These are phyloP conservation scores for Drosophila nasuta DNA, from an alignment of 1,140 invertebrate species.

Conservation along the genomic window DNA sequence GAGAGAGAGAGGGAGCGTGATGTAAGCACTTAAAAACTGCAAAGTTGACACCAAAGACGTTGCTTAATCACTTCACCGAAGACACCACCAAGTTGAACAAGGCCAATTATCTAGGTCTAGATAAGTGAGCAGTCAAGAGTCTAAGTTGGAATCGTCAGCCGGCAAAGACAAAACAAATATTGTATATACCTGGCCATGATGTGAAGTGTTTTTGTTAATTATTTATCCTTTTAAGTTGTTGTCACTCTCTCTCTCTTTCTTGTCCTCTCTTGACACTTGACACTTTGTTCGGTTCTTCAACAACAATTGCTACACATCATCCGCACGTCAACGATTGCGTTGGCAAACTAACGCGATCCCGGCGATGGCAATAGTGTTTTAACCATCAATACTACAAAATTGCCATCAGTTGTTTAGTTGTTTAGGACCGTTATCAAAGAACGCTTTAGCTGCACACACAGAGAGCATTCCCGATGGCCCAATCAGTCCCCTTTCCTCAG, in stretches of 20 bases:
- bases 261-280: slow-evolving; percentile 22
- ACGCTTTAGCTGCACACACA: slow-evolving; percentile 33
- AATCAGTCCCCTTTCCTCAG: slow-evolving; percentile 25
- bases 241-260: not conserved
- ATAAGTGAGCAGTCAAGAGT: slow-evolving; percentile 3
- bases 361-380: slow-evolving; percentile 65
- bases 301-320: slow-evolving; percentile 50
- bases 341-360: slow-evolving; percentile 72
- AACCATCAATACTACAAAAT: slow-evolving; percentile 72
- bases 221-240: slow-evolving; percentile 27
- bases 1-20: slow-evolving; percentile 31
- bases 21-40: slow-evolving; percentile 38
- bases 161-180: not conserved
- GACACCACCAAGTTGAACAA: slow-evolving; percentile 8
- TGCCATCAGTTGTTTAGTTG: slow-evolving; percentile 49
- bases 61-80: slow-evolving; percentile 19
- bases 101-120: slow-evolving; percentile 22
- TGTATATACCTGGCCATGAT: slow-evolving; percentile 40
- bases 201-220: slow-evolving; percentile 14
- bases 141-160: not conserved
- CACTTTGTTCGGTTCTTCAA: slow-evolving; percentile 12
- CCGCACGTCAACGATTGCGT: slow-evolving; percentile 58
- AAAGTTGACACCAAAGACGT: slow-evolving; percentile 17
- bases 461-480: slow-evolving; percentile 49
- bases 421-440: slow-evolving; percentile 35